Conservation (phyloP, 2,113 vertebrate species). For the Nycticorax nycticorax region DNA sequence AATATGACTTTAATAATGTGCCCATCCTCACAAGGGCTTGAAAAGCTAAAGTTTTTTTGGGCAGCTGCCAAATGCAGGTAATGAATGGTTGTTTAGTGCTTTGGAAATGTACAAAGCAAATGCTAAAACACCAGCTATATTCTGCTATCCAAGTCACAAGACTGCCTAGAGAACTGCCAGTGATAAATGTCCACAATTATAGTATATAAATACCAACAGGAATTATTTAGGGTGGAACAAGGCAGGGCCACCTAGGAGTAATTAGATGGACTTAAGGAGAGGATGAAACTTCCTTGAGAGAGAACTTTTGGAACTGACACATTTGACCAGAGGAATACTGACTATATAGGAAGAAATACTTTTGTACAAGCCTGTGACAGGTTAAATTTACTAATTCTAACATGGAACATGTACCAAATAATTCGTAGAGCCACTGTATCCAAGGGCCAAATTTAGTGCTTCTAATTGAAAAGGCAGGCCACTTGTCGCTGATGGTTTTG, state of each 20-base stretch:
- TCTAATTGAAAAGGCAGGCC: background rate
- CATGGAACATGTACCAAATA: background rate
- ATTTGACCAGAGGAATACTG: background rate
- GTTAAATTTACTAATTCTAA: background rate
- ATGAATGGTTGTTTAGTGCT: background rate
- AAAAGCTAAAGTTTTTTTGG: background rate
- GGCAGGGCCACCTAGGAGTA: background rate
- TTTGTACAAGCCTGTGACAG: background rate
- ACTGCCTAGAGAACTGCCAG: background rate
- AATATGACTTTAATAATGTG: background rate
- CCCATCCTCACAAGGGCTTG: background rate
- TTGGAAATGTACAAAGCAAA: background rate
- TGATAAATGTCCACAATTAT: slow-evolving; percentile 1
- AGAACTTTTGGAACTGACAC: background rate
- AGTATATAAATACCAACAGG: background rate
- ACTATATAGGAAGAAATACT: background rate
- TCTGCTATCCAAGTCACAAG: background rate
- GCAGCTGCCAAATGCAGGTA: background rate
- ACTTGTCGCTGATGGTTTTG: background rate
- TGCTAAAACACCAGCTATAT: background rate
- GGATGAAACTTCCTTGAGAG: background rate
- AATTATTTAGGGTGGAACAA: slow-evolving; percentile 32
- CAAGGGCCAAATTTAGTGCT: background rate
- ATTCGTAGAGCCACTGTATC: background rate
- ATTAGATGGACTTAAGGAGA: background rate